Evolutionary conservation across 2,113 vertebrate genomes (phyloP).

Genomic region (Protobothrops flavoviridis): DNA sequence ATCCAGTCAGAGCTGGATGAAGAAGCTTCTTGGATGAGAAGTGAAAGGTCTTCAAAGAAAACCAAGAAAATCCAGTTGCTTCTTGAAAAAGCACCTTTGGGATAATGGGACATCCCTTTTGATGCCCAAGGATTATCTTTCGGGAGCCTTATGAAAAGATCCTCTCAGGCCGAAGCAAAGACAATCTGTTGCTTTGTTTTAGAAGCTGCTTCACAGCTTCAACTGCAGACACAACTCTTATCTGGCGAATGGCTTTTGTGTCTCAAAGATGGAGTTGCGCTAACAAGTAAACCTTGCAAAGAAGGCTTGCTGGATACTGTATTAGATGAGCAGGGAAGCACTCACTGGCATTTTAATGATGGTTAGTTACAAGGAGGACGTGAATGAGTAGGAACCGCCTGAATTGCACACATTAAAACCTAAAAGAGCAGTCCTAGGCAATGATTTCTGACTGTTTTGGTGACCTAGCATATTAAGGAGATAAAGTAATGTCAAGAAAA

Average conservation of each 20-base stretch:
- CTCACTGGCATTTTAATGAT: background rate
- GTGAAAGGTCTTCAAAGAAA: no score
- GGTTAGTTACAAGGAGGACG: background rate
- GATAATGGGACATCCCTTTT: background rate
- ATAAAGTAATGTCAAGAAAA: constrained; percentile 52
- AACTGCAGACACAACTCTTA: background rate
- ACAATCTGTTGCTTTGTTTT: background rate
- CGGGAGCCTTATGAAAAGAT: background rate
- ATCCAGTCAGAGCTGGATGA: no score
- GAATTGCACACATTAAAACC: constrained; percentile 32
- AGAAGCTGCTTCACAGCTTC: background rate
- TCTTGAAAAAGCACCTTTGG: no score
- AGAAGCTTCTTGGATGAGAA: no score
- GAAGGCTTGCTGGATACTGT: constrained; percentile 13
- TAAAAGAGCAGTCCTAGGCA: constrained; percentile 12
- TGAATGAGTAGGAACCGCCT: background rate
- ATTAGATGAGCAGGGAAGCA: constrained; percentile 37
- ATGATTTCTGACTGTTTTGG: constrained; percentile 36
- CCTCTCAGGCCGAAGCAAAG: fast-evolving
- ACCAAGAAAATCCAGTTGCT: no score
- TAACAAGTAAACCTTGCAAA: constrained; percentile 30
- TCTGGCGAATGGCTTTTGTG: background rate
- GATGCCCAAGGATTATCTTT: fast-evolving
- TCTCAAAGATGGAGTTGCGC: constrained; percentile 8
- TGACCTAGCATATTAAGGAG: constrained; percentile 37